Base-by-base conservation (phyloP, 2,888 invertebrate species). In the Archips crataeganus region DNA sequence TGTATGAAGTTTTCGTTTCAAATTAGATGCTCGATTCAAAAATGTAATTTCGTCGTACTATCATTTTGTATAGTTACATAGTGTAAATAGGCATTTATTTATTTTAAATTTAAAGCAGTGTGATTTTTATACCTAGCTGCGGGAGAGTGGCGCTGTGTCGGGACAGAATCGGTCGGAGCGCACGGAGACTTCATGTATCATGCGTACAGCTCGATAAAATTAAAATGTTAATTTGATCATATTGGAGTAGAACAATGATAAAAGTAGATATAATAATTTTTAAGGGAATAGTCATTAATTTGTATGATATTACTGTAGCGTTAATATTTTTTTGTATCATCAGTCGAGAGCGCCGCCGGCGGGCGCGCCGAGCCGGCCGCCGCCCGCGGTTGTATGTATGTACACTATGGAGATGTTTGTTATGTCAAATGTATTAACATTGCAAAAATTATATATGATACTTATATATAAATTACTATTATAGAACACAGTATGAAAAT, bases 41-140 rank as follows among this genome's bases (percentile, higher is more conserved):
- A 88, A 87, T 92, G 93, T 93, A 90, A 91, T 91, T 92, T 93
- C 82, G 90, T 90, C 91, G 91, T 92, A 91, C 92, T 93, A 92
- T 93, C 93, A 90, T 93, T 93, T 93, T 94, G 94, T 94, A 94
- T 94, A 94, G 93, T 90, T 90, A 92, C 92, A 92, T 94, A 94
- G 94, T 94, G 94, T 94, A 94, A 93, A 94, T 94, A 94, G 94
- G 94, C 94, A 94, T 94, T 94, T 94, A 94, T 94, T 94, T 94
- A 94, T 94, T 94, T 93, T 93, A 92, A 93, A 94, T 92, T 93
- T 88, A 92, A 92, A 92, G 93, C 94, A 89, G 93, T 91, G 92
- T 92, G 93, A 89, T 91, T 92, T 93, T 91, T 90, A 92, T 92
- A 92, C 91, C 91, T 92, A 91, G 92, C 91, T 90, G 91, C 90